These are phyloP conservation scores for Bostrychus sinensis DNA, from an alignment of 2,113 vertebrate species.

Conservation along the genomic window DNA sequence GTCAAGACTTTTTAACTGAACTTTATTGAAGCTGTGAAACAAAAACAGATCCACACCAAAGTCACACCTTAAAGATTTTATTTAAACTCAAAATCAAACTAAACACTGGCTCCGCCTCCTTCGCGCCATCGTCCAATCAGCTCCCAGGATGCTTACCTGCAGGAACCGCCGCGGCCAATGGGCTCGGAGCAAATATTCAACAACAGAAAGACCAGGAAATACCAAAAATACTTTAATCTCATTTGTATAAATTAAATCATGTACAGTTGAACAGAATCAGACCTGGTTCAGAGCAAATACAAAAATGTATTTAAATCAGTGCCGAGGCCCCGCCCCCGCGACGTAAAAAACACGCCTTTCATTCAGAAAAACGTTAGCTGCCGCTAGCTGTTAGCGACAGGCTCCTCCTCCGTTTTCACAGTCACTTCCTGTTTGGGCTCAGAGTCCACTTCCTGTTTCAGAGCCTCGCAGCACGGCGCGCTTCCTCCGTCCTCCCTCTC, in stretches of 20 bases:
- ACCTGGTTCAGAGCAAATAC: constrained; percentile 94
- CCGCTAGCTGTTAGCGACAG: neutral
- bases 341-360: constrained; percentile 77
- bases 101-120: neutral
- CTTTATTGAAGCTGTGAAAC: constrained; percentile 5
- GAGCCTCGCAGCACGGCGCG: constrained; percentile 56
- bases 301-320: constrained; percentile 97
- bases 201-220: constrained; percentile 84
- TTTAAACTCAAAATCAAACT: neutral
- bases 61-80: neutral
- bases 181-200: constrained; percentile 5
- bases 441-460: constrained; percentile 86
- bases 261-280: constrained; percentile 82
- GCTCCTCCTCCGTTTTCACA: constrained; percentile 47
- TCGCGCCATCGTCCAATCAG: neutral
- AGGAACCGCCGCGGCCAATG: neutral
- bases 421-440: constrained; percentile 49
- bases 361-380: constrained; percentile 36
- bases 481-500: constrained; percentile 41
- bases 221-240: constrained; percentile 98
- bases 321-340: constrained; percentile 85
- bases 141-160: constrained; percentile 3
- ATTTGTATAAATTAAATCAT: constrained; percentile 91
- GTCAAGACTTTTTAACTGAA: neutral
- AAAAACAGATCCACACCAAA: neutral